phyloP scores from a whole-genome alignment of 2,797 vertebrate species.

The Jordanella pulchra region DNA sequence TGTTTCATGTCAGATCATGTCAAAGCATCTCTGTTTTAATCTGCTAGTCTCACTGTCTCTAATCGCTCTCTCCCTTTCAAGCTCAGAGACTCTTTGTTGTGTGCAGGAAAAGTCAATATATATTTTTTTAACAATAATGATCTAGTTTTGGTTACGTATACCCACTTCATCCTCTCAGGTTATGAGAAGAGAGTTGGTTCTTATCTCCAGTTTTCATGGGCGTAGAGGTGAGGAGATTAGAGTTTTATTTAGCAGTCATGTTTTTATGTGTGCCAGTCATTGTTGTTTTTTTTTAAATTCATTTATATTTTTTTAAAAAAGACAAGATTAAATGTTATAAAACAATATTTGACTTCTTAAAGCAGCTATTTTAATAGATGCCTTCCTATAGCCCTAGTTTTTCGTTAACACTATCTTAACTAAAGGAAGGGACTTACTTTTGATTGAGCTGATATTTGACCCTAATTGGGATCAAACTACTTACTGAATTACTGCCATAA shows the following conservation, averaged over 20 bases:
- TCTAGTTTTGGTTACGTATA: neutral
- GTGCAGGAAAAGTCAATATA: constrained; percentile 3
- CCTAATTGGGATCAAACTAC: too few species aligned
- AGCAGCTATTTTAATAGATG: neutral
- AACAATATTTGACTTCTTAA: neutral
- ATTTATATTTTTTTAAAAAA: too few species aligned
- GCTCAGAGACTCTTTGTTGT: neutral
- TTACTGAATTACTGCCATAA: too few species aligned
- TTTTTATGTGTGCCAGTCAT: neutral
- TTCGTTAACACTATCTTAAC: too few species aligned
- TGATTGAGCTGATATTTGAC: too few species aligned
- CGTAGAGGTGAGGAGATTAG: neutral
- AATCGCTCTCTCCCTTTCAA: constrained; percentile 34
- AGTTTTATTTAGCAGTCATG: neutral
- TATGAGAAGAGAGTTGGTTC: neutral
- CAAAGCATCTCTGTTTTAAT: constrained; percentile 25
- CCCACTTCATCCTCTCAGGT: neutral
- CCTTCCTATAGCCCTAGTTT: neutral
- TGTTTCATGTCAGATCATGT: constrained; percentile 32
- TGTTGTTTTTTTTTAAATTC: neutral
- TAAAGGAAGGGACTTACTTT: too few species aligned
- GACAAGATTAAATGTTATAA: neutral
- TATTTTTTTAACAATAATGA: constrained; percentile 4
- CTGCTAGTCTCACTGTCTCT: constrained; percentile 15
- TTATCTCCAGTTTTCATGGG: neutral